Evolutionary conservation across 2,888 invertebrate species (phyloP).

Genomic region (Chalcis sispes): DNA sequence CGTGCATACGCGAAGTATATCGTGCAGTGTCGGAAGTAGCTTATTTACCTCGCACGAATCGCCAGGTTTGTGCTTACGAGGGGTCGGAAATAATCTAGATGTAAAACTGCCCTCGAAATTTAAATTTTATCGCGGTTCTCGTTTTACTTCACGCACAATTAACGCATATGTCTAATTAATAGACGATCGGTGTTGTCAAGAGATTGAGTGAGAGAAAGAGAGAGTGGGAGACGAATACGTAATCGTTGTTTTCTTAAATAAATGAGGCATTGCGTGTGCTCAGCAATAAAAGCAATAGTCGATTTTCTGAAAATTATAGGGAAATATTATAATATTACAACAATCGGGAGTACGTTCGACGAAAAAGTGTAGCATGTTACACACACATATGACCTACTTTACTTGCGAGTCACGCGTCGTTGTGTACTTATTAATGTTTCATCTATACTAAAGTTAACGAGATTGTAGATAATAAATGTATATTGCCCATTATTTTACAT

Average conservation of each 20-base stretch:
- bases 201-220: too few relatives aligned
- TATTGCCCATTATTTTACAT: too few relatives aligned
- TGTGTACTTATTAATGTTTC: too few relatives aligned
- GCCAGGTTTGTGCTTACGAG: too few relatives aligned
- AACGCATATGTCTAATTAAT: conserved; percentile 54
- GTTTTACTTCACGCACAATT: conserved; percentile 31
- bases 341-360: neutral
- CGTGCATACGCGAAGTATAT: neutral
- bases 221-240: conserved; percentile 7
- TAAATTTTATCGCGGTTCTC: conserved; percentile 37
- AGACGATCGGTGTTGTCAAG: conserved; percentile 20
- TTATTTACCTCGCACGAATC: too few relatives aligned
- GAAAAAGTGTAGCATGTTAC: too few relatives aligned
- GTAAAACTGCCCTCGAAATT: conserved; percentile 19
- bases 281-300: conserved; percentile 2
- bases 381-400: too few relatives aligned
- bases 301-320: conserved; percentile 38
- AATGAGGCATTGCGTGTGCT: neutral
- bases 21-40: neutral
- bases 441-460: too few relatives aligned
- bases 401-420: neutral
- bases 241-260: conserved; percentile 4
- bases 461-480: too few relatives aligned
- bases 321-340: conserved; percentile 6
- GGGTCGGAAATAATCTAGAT: conserved; percentile 15